Percentiles rank a stretch among this genome's conserved stretches.
These are phyloP conservation scores for Eupithecia subfuscata DNA, from an alignment of 2,888 invertebrate genomes.

Conservation along the genomic window DNA sequence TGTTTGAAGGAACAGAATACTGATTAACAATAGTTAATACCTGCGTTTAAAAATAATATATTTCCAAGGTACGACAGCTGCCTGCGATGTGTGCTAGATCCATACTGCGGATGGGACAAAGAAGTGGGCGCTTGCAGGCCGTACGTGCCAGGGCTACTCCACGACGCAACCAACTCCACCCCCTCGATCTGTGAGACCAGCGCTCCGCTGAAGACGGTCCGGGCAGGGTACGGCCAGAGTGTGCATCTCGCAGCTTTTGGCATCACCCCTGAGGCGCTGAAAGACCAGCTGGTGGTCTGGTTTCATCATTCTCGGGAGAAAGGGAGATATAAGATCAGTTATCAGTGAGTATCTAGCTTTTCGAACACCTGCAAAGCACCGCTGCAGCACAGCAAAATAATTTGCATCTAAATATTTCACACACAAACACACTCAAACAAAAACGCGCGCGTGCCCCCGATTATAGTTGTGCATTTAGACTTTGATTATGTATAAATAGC, in stretches of 20 bases:
- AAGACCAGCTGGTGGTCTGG: conserved; percentile 78
- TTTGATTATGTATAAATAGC: no score
- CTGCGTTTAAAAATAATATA: neutral
- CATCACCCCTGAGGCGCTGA: conserved; percentile 77
- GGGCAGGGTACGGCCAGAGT: conserved; percentile 86
- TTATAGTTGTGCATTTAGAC: no score
- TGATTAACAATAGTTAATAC: no score
- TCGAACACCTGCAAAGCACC: no score
- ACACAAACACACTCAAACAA: no score
- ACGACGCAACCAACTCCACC: conserved; percentile 85
- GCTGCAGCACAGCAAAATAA: no score
- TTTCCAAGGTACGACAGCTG: conserved; percentile 83
- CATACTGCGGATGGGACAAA: conserved; percentile 89
- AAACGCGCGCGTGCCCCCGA: no score
- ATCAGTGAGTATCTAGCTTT: conserved; percentile 70
- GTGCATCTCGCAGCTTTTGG: conserved; percentile 84
- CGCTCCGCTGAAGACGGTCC: conserved; percentile 81
- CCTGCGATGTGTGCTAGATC: conserved; percentile 86
- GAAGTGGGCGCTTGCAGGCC: conserved; percentile 84
- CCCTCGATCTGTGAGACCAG: conserved; percentile 84
- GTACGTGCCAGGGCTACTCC: conserved; percentile 83
- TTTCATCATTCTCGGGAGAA: conserved; percentile 82
- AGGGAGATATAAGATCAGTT: conserved; percentile 82
- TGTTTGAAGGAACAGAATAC: no score
- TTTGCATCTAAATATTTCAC: no score